phyloP scores from a whole-genome alignment of 2,113 vertebrate genomes.

The Tetrax tetrax region DNA sequence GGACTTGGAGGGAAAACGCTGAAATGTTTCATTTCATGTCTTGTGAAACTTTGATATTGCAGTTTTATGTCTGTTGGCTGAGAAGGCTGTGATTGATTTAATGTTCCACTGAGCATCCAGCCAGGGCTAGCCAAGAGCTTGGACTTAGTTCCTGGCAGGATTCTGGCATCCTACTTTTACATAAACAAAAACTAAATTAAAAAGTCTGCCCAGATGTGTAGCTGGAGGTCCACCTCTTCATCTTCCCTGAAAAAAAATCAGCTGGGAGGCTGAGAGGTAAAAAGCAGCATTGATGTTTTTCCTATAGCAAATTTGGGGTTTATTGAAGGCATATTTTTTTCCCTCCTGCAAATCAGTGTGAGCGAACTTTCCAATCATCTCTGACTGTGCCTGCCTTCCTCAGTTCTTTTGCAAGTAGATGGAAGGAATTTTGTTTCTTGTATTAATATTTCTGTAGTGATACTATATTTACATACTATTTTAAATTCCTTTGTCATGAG shows the following conservation, averaged over 20 bases:
- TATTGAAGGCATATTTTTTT: neutral
- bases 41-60: neutral
- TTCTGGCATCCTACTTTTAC: neutral
- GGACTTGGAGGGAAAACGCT: neutral
- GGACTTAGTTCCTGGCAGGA: neutral
- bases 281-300: neutral
- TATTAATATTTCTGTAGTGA: neutral
- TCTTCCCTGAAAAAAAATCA: neutral
- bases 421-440: neutral
- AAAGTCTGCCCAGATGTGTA: neutral
- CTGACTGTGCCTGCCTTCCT: neutral
- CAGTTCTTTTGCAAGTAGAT: neutral
- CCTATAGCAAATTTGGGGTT: neutral
- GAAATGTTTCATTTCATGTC: neutral
- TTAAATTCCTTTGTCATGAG: neutral
- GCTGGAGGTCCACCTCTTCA: neutral
- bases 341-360: neutral
- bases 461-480: neutral
- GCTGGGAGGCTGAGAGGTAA: neutral
- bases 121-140: neutral
- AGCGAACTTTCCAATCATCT: neutral
- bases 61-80: neutral
- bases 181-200: neutral
- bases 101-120: neutral
- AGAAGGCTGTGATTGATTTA: neutral